Evolutionary conservation across 2,113 vertebrate genomes (phyloP).

Genomic region (Pelvicachromis taeniatus): DNA sequence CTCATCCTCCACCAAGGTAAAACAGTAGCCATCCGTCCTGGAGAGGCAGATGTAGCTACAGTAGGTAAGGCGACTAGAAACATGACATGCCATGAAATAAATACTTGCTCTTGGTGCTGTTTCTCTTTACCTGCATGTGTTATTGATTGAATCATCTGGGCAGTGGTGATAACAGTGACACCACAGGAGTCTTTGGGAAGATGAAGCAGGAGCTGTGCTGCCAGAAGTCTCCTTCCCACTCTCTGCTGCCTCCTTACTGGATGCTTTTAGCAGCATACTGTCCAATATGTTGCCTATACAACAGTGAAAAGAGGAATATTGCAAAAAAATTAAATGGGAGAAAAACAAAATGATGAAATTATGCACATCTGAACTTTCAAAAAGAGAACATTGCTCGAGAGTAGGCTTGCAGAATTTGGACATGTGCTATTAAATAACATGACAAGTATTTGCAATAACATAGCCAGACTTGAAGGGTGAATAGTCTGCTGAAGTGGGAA

Average conservation of each 20-base stretch:
- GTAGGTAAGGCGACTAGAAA: not conserved
- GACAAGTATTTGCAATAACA: not conserved
- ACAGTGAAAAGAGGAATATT: not conserved
- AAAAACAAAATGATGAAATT: not conserved
- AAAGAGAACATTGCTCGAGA: not conserved
- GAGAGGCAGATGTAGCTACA: not conserved
- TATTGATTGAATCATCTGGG: slow-evolving; percentile 89
- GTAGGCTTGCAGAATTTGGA: not conserved
- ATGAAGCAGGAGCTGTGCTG: slow-evolving; percentile 75
- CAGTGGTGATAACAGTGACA: slow-evolving; percentile 93
- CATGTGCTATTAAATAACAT: not conserved
- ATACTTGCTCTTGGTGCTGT: not conserved
- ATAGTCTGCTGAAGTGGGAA: not conserved
- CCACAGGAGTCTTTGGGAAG: slow-evolving; percentile 80
- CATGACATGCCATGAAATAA: not conserved
- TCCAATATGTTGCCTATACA: slow-evolving; percentile 77
- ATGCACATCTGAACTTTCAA: not conserved
- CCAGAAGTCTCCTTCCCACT: slow-evolving; percentile 78
- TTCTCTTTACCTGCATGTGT: slow-evolving; percentile 83
- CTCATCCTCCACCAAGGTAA: slow-evolving; percentile 94
- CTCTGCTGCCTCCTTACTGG: slow-evolving; percentile 79
- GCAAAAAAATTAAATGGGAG: not conserved
- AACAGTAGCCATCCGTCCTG: slow-evolving; percentile 95
- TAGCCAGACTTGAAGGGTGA: not conserved
- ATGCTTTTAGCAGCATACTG: slow-evolving; percentile 84